Base-by-base conservation (phyloP, 2,797 vertebrate species). In the Aselliscus stoliczkanus region DNA sequence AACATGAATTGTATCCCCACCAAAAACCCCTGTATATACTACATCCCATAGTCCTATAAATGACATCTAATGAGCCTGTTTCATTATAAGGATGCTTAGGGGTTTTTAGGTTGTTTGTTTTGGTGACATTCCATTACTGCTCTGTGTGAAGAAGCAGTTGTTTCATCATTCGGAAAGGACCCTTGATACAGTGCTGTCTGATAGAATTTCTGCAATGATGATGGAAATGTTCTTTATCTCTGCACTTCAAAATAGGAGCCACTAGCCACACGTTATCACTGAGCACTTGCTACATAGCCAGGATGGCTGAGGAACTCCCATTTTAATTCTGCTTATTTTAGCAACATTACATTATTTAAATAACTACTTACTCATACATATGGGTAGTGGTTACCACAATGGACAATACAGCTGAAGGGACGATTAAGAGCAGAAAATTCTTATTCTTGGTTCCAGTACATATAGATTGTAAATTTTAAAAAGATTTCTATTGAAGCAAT, bases 271-370 rank as follows among this genome's bases (percentile, higher is more conserved):
- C 21, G 31, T 70, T 50, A 44, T n/a, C n/a, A 12, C 0, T 39
- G 50, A 84, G 29, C 21, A 67, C 17, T 87, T 27, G 29, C 70
- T 25, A 44, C 9, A 34, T 18, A 4, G 14, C 3, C 23, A 75
- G 4, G 34, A 15, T 67, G 34, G n/a, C 23, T 12, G 12, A 90
- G 8, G 15, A 70, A 69, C 9, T 65, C 72, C 79, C 29, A 76
- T 79, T 90, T 64, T 65, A 92, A 73, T 81, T 92, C 50, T 77
- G 3, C 17, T 92, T 58, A 92, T 88, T 88, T 60, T 60, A 85
- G 42, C 47, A 72, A 42, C 29, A 29, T n/a, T 87, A 87, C n/a
- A 67, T 82, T 79, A 73, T 50, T 90, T 52, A 72, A 92, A 58
- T 44, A 81, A 82, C 6, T n/a, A 42, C 42, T 6, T n/a, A 42